Evolutionary conservation across 2,888 invertebrate genomes (phyloP).

Genomic region (Idaea biselata): DNA sequence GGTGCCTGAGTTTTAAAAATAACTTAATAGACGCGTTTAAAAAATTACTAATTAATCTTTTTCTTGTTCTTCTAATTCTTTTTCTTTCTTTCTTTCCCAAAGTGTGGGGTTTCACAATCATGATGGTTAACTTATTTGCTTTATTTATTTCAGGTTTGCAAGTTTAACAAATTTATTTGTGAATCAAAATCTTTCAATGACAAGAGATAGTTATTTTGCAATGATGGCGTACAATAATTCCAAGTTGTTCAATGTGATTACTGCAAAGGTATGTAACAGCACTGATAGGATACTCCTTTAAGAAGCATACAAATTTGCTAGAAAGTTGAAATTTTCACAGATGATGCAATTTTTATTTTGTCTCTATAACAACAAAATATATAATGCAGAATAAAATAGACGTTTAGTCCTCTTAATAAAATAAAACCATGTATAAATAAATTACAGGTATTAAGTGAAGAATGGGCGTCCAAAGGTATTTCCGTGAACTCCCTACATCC

Average conservation of each 20-base stretch:
- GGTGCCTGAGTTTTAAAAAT: no score
- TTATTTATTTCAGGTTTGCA: slow-evolving; percentile 58
- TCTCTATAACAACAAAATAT: no score
- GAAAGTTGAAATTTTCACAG: no score
- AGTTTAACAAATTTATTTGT: slow-evolving; percentile 75
- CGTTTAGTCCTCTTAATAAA: no score
- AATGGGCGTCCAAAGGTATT: slow-evolving; percentile 85
- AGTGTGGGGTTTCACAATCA: no score
- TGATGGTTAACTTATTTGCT: slow-evolving; percentile 10
- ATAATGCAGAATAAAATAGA: no score
- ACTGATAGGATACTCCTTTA: slow-evolving; percentile 4
- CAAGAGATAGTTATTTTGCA: slow-evolving; percentile 85
- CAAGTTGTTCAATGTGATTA: slow-evolving; percentile 93
- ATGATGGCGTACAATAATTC: slow-evolving; percentile 95
- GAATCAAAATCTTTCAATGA: slow-evolving; percentile 84
- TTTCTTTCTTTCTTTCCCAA: no score
- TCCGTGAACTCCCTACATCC: slow-evolving; percentile 92
- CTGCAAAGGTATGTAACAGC: slow-evolving; percentile 82
- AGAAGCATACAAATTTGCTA: no score
- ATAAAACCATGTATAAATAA: neutral
- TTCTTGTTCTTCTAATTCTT: no score
- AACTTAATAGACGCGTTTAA: no score
- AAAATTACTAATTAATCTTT: no score
- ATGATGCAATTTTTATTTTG: no score
- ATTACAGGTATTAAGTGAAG: slow-evolving; percentile 65